These are phyloP conservation scores for Burhinus bistriatus DNA, from an alignment of 2,113 vertebrate genomes.

Conservation along the genomic window DNA sequence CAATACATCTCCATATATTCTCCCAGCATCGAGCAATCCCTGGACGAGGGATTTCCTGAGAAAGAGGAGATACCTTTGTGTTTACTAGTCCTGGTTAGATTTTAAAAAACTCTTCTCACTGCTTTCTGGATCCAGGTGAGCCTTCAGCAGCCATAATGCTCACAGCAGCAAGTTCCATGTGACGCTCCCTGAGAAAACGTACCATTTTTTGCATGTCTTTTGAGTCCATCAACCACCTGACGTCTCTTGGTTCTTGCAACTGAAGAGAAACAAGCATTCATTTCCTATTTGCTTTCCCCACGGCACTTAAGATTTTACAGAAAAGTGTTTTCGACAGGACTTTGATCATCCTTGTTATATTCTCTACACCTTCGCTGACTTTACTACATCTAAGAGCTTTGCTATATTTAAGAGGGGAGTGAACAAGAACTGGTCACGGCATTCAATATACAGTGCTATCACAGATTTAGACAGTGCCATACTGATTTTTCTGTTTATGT, in stretches of 20 bases:
- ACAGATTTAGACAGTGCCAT: no score
- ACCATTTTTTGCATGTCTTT: not conserved
- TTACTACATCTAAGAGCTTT: not conserved
- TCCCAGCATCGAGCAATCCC: not conserved
- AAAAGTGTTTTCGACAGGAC: rapidly evolving
- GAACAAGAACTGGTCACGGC: rapidly evolving
- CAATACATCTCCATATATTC: rapidly evolving
- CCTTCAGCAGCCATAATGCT: not conserved
- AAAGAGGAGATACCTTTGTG: not conserved
- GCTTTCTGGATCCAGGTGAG: not conserved
- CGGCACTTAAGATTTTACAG: not conserved
- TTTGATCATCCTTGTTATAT: not conserved
- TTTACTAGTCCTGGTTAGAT: not conserved
- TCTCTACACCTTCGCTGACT: not conserved
- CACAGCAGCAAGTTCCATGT: not conserved
- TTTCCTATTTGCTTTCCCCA: not conserved
- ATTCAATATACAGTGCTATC: not conserved
- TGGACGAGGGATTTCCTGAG: not conserved
- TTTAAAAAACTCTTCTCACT: not conserved
- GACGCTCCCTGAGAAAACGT: rapidly evolving
- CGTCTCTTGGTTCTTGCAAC: not conserved
- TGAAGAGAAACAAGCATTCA: not conserved
- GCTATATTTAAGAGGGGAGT: not conserved
- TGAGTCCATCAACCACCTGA: rapidly evolving
- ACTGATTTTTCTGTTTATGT: not conserved